phyloP scores from a whole-genome alignment of 2,113 vertebrate genomes.

The Butorides virescens region DNA sequence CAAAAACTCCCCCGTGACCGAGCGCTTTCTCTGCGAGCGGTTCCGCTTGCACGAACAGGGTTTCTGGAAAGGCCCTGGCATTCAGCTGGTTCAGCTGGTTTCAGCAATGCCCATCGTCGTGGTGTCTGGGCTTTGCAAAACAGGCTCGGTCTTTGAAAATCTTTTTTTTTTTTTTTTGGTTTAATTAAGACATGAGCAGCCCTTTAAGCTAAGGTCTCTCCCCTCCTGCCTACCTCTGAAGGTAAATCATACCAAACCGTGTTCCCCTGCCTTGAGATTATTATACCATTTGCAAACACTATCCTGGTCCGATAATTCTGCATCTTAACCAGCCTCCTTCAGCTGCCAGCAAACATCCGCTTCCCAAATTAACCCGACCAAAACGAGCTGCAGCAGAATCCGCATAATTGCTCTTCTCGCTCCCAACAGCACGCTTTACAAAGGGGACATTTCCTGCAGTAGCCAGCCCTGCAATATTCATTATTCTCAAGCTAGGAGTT shows the following conservation, averaged over 20 bases:
- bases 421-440: not conserved
- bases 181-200: not conserved
- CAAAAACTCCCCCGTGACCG: not conserved
- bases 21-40: not conserved
- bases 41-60: not conserved
- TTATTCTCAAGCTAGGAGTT: not conserved
- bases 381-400: not conserved
- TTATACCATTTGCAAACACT: not conserved
- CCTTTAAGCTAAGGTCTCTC: not conserved
- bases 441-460: not conserved
- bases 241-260: not conserved
- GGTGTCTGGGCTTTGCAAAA: not conserved
- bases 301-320: not conserved
- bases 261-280: not conserved
- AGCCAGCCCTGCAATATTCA: not conserved
- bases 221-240: not conserved
- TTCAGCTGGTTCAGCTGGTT: not conserved
- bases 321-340: not conserved
- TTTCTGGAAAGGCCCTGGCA: not conserved
- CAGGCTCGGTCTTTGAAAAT: not conserved
- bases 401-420: not conserved
- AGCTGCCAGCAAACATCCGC: not conserved
- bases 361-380: not conserved
- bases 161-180: too few relatives aligned
- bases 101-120: not conserved